phyloP scores from a whole-genome alignment of 2,113 vertebrate genomes.

The Paratilapia polleni region DNA sequence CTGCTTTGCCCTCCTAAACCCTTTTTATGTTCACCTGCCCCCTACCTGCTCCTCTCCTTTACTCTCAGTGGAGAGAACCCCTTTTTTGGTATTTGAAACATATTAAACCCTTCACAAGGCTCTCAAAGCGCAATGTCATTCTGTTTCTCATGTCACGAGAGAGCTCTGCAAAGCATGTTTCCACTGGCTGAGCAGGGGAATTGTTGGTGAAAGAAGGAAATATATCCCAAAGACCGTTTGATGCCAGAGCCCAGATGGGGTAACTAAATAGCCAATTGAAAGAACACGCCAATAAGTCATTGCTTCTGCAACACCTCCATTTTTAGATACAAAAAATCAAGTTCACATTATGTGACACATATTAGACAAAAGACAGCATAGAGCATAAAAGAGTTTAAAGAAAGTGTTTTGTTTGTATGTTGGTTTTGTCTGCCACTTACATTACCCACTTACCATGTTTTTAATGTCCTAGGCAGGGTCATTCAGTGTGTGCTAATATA shows the following conservation, averaged over 20 bases:
- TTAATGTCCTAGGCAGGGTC: not conserved
- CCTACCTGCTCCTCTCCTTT: not conserved
- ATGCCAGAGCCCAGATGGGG: slow-evolving; percentile 8
- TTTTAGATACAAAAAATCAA: not conserved
- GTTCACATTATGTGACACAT: not conserved
- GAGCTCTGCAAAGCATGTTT: slow-evolving; percentile 25
- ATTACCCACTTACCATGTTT: not conserved
- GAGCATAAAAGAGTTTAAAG: not conserved
- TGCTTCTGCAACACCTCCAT: not conserved
- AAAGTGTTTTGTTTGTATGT: not conserved
- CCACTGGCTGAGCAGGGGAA: slow-evolving; percentile 22
- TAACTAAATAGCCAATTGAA: not conserved
- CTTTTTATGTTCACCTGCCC: slow-evolving; percentile 2
- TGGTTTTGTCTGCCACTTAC: not conserved
- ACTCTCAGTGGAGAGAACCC: slow-evolving; percentile 7
- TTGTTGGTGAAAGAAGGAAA: slow-evolving; percentile 23
- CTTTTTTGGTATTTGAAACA: slow-evolving; percentile 42
- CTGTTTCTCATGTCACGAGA: not conserved
- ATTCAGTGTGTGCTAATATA: slow-evolving; percentile 27
- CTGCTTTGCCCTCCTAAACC: slow-evolving; percentile 10
- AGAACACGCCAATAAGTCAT: not conserved
- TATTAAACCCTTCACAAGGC: slow-evolving; percentile 31
- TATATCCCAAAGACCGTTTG: slow-evolving; percentile 12
- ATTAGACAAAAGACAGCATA: not conserved
- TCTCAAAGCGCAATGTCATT: slow-evolving; percentile 14